Conservation (phyloP, 1,140 invertebrate genomes). For the Samia ricini region DNA sequence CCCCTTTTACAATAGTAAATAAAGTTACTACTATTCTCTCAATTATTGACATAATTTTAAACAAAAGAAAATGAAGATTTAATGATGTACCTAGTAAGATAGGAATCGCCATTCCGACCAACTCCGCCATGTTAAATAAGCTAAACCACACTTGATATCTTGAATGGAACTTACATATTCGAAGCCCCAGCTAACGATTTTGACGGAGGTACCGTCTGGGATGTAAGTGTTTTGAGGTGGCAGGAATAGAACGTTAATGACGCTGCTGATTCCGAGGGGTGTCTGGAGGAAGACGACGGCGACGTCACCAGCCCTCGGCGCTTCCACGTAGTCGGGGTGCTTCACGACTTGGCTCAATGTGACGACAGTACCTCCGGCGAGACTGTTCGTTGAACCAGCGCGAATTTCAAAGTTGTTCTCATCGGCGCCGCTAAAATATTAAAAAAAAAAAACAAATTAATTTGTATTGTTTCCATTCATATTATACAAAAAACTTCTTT, state of each 20-base stretch:
- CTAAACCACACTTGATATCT: too few species aligned
- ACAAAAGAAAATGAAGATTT: too few species aligned
- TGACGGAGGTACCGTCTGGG: conserved; percentile 30
- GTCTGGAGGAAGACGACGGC: conserved; percentile 31
- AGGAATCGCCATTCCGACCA: too few species aligned
- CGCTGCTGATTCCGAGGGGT: conserved; percentile 30
- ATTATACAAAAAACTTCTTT: too few species aligned
- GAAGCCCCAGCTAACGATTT: conserved; percentile 55
- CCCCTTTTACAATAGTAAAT: too few species aligned
- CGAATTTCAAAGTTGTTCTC: conserved; percentile 39
- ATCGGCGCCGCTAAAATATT: conserved; percentile 39
- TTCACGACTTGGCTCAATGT: conserved; percentile 23
- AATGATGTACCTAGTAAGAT: too few species aligned
- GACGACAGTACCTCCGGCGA: conserved; percentile 31
- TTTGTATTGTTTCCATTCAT: too few species aligned
- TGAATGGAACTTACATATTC: conserved; percentile 35
- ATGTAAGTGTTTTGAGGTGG: conserved; percentile 37
- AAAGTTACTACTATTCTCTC: too few species aligned
- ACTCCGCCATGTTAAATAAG: too few species aligned
- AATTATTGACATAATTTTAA: too few species aligned
- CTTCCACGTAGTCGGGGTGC: conserved; percentile 39
- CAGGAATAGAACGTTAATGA: conserved; percentile 36
- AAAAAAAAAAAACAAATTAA: not conserved
- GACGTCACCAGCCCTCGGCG: conserved; percentile 36
- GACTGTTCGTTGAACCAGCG: conserved; percentile 46